Percentiles rank a stretch among this genome's conserved stretches.
These are phyloP conservation scores for Brenthis hecate DNA, from an alignment of 2,888 invertebrate species.

Conservation along the genomic window DNA sequence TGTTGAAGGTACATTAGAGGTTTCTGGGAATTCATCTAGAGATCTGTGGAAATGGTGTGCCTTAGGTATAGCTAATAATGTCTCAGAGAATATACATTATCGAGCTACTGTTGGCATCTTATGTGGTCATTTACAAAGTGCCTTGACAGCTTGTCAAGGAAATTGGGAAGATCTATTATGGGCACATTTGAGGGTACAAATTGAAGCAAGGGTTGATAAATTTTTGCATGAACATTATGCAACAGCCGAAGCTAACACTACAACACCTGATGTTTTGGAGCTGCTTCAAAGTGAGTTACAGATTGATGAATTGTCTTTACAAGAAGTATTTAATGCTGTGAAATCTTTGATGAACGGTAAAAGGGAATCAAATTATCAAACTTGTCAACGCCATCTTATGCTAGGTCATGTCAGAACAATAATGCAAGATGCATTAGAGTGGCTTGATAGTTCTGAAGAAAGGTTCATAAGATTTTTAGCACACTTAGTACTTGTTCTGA, in stretches of 20 bases:
- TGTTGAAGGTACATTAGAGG: slow-evolving; percentile 73
- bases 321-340: slow-evolving; percentile 71
- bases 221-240: slow-evolving; percentile 74
- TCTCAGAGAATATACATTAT: slow-evolving; percentile 80
- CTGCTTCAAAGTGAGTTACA: slow-evolving; percentile 66
- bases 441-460: slow-evolving; percentile 82
- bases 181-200: slow-evolving; percentile 91
- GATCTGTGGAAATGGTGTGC: slow-evolving; percentile 91
- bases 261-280: slow-evolving; percentile 67
- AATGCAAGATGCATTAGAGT: slow-evolving; percentile 86
- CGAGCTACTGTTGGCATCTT: slow-evolving; percentile 88
- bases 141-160: slow-evolving; percentile 88
- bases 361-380: slow-evolving; percentile 85
- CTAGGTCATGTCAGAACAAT: slow-evolving; percentile 89
- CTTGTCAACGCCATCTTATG: slow-evolving; percentile 93
- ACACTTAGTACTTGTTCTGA: slow-evolving; percentile 91
- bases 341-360: slow-evolving; percentile 79
- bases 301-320: slow-evolving; percentile 65
- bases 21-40: slow-evolving; percentile 92
- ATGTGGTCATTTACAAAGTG: slow-evolving; percentile 90
- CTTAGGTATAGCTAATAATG: slow-evolving; percentile 83
- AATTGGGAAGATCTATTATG: slow-evolving; percentile 96
- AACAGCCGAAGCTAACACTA: slow-evolving; percentile 72
- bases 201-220: slow-evolving; percentile 92
- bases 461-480: slow-evolving; percentile 90